Conservation (phyloP, 2,797 vertebrate genomes). For the Rallus crepitans region DNA sequence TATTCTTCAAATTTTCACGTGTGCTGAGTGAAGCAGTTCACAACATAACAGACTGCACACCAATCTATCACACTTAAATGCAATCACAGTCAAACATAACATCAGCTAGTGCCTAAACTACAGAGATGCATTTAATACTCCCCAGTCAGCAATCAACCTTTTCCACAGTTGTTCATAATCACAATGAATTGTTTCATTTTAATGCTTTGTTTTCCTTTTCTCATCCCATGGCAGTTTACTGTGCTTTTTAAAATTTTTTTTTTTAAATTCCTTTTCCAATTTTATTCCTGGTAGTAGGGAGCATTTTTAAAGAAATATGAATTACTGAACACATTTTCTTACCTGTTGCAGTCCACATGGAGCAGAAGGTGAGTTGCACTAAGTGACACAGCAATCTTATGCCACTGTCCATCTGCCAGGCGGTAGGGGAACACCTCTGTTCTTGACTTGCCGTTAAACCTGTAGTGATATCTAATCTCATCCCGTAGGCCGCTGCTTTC, state of each 20-base stretch:
- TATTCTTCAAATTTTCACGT: background rate
- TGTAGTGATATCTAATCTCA: slow-evolving; percentile 93
- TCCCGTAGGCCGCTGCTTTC: slow-evolving; percentile 94
- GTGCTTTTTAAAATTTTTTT: background rate
- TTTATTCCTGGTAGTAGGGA: background rate
- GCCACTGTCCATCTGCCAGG: slow-evolving; percentile 94
- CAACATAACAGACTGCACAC: slow-evolving; percentile 27
- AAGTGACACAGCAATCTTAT: slow-evolving; percentile 89
- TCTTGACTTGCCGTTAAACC: slow-evolving; percentile 86
- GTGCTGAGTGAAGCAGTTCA: slow-evolving; percentile 18
- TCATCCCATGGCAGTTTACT: background rate
- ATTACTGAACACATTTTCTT: slow-evolving; percentile 32
- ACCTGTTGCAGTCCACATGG: slow-evolving; percentile 95
- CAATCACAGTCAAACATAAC: slow-evolving; percentile 61
- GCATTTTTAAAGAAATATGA: background rate
- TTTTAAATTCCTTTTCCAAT: background rate
- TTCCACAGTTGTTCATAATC: slow-evolving; percentile 69
- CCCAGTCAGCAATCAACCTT: slow-evolving; percentile 76
- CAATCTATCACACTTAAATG: slow-evolving; percentile 68
- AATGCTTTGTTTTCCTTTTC: slow-evolving; percentile 68
- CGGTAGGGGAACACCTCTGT: slow-evolving; percentile 92
- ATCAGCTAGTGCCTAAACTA: slow-evolving; percentile 38
- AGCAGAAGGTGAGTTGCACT: slow-evolving; percentile 91
- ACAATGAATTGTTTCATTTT: slow-evolving; percentile 54
- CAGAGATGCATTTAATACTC: slow-evolving; percentile 63